Conservation (phyloP, 2,113 vertebrate genomes). For the Cryptomyrus ogoouensis region DNA sequence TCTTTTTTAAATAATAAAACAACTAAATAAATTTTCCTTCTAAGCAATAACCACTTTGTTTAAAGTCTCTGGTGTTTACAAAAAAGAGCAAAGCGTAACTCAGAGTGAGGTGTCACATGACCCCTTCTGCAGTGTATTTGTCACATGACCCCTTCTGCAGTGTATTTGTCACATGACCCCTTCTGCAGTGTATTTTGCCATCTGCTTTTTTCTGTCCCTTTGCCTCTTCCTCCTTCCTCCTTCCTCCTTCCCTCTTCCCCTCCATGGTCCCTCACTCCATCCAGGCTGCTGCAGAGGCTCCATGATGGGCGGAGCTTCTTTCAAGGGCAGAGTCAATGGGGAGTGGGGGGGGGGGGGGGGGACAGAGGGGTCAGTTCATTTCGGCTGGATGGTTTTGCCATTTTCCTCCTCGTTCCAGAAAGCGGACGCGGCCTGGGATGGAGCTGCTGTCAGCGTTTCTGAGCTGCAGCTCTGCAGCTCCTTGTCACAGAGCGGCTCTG, state of each 20-base stretch:
- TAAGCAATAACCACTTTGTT: not conserved
- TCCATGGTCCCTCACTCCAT: not conserved
- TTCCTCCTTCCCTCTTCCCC: not conserved
- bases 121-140: not conserved
- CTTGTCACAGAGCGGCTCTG: not conserved
- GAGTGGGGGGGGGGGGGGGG: not conserved
- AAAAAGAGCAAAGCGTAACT: not conserved
- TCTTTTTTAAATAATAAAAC: not conserved
- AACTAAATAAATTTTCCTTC: not conserved
- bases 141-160: not conserved
- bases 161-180: not conserved
- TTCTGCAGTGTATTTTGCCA: not conserved
- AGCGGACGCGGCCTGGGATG: not conserved
- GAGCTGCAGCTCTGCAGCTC: not conserved
- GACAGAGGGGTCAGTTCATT: not conserved
- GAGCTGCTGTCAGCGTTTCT: slow-evolving; percentile 3
- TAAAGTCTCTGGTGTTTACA: not conserved
- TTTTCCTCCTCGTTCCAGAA: not conserved
- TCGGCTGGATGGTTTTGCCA: not conserved
- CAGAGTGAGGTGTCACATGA: not conserved
- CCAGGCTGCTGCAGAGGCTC: not conserved
- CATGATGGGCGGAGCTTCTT: not conserved
- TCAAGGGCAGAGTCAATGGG: not conserved
- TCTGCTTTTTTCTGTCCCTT: not conserved
- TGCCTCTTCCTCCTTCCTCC: not conserved